Conservation (phyloP, 2,113 vertebrate genomes). For the Neogale vison region DNA sequence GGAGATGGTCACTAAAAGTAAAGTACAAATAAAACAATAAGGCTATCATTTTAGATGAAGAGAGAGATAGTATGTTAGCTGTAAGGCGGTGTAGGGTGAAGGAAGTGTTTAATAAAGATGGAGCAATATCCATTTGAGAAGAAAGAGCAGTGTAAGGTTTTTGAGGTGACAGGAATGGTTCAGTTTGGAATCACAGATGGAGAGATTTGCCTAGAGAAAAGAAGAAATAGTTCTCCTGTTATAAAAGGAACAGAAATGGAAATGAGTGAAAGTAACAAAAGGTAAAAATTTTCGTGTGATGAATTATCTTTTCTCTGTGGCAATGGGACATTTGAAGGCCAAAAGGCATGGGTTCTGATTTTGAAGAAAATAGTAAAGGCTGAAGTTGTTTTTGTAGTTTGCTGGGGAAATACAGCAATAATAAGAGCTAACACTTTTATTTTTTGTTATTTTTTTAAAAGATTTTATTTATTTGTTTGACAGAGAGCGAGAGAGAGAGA, state of each 20-base stretch:
- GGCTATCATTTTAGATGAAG: not conserved
- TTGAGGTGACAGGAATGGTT: not conserved
- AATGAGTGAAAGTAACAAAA: not conserved
- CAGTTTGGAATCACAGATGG: not conserved
- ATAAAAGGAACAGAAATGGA: not conserved
- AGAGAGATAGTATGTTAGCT: not conserved
- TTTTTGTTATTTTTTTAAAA: too few relatives aligned
- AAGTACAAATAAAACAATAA: not conserved
- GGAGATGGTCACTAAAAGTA: not conserved
- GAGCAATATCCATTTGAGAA: not conserved
- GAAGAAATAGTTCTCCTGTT: not conserved
- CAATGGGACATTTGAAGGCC: not conserved
- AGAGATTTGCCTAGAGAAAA: not conserved
- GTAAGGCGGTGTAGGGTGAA: not conserved
- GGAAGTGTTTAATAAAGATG: not conserved
- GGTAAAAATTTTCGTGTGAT: not conserved
- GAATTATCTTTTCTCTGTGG: not conserved
- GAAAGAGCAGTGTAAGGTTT: not conserved
- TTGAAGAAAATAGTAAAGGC: not conserved
- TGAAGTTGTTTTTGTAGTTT: conserved; percentile 10
- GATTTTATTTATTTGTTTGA: too few relatives aligned
- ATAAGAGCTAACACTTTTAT: not conserved
- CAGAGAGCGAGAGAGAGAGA: too few relatives aligned
- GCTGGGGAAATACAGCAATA: not conserved
- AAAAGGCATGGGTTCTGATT: not conserved